Evolutionary conservation across 2,888 invertebrate genomes (phyloP), one percentile per base, ranked within the genome.

Genomic region (Marasmarcha lunaedactyla): DNA sequence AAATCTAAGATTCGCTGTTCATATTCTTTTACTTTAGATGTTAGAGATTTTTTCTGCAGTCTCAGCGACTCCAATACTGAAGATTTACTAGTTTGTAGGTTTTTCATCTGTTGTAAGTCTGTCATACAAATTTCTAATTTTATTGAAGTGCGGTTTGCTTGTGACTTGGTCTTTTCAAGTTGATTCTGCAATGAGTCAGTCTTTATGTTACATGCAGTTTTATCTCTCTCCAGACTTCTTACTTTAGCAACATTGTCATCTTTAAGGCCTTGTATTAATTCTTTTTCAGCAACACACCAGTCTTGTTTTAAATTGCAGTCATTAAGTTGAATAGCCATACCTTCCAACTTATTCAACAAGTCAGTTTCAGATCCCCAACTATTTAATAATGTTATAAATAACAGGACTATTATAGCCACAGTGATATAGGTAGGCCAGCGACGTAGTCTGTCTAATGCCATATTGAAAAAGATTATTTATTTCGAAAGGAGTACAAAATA

Each of bases 361-460:
- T 76, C 79, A 5, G 65, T 70, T 44, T 79, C 79, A 45, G 71
- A 55, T 55, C 66, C 70, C 78, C 83, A 81, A 52, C 74, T 81
- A 60, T 79, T 81, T 45, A 83, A 69, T 42, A 83, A 71, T 65
- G 81, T 78, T 64, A 81, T 71, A 54, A 71, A 66, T 42, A 79
- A 63, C 49, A 81, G 57, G 57, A 81, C 68, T 51, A 74, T 74
- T 37, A 74, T 59, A 5, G 76, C 74, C 49, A 79, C 79, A 42
- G 76, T 66, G 47, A 77, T 69, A 44, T 78, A 81, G 68, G 77
- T 71, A 15, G 81, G 83, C 81, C 81, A 81, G 42, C 81, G 81
- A 63, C 81, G 79, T 81, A 81, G 79, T 57, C 74, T 83, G 69
- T 81, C 83, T 51, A 83, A 68, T 53, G 83, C 81, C 81, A 83